Conservation (phyloP, 2,113 vertebrate species). For the Microcebus murinus region DNA sequence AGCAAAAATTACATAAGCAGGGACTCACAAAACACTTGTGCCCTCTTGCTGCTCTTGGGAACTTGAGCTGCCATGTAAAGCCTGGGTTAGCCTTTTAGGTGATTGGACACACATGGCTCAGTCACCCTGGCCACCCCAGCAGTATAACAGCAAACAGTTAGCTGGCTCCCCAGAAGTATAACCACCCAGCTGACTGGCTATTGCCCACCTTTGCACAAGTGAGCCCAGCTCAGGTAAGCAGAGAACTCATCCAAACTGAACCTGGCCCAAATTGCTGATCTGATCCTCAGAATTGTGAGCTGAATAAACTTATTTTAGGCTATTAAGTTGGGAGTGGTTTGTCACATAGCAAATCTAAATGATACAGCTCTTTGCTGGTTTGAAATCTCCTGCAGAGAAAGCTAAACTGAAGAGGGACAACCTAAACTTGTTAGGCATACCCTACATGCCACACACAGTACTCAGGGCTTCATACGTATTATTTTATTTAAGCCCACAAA, state of each 20-base stretch:
- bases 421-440: not conserved
- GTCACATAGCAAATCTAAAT: not conserved
- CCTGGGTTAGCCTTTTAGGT: not conserved
- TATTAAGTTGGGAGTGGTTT: not conserved
- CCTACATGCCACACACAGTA: not conserved
- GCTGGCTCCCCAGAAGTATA: not conserved
- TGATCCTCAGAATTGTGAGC: not conserved
- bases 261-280: not conserved
- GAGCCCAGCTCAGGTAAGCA: not conserved
- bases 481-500: not conserved
- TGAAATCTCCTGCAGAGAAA: not conserved
- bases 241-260: not conserved
- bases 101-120: not conserved
- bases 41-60: not conserved
- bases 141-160: not conserved
- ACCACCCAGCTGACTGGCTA: not conserved
- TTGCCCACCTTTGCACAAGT: not conserved
- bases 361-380: not conserved
- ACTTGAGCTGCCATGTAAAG: not conserved
- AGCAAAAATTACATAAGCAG: not conserved
- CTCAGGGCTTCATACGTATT: not conserved
- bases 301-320: not conserved
- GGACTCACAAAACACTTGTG: not conserved
- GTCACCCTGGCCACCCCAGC: not conserved
- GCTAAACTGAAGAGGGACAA: not conserved